These are phyloP conservation scores for Hapalemur alaotrensis DNA, from an alignment of 2,797 vertebrate species.

Conservation along the genomic window DNA sequence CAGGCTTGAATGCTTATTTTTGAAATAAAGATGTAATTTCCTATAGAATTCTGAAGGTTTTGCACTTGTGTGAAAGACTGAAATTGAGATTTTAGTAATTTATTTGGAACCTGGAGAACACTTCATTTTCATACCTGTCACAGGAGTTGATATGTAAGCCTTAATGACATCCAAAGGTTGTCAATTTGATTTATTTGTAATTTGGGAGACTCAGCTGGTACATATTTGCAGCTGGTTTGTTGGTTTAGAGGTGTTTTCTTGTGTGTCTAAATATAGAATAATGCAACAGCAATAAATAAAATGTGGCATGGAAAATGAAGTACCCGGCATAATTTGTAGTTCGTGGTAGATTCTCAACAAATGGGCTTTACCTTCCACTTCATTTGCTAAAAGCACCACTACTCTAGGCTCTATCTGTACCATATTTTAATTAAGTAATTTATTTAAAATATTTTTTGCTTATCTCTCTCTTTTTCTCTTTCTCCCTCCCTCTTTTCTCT, in stretches of 20 bases:
- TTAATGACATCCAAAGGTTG: conserved; percentile 44
- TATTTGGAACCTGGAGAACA: conserved; percentile 13
- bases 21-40: neutral
- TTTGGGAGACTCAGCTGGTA: neutral
- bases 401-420: neutral
- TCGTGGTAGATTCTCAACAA: neutral
- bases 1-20: neutral
- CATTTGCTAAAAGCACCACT: neutral
- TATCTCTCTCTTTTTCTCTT: neutral
- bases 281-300: neutral
- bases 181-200: conserved; percentile 53
- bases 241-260: conserved; percentile 21
- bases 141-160: neutral
- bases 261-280: conserved; percentile 1
- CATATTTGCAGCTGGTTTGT: conserved; percentile 15
- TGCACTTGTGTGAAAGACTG: neutral
- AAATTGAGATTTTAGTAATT: conserved; percentile 8
- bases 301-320: neutral
- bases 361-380: neutral
- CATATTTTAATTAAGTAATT: neutral
- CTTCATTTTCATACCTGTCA: conserved; percentile 44
- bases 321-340: neutral
- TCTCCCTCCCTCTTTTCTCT: neutral
- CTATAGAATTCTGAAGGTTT: conserved; percentile 20
- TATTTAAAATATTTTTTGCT: neutral